Percentiles rank a stretch among this genome's conserved stretches.
These are phyloP conservation scores for Dascyllus trimaculatus DNA, from an alignment of 2,113 vertebrate genomes.

Conservation along the genomic window DNA sequence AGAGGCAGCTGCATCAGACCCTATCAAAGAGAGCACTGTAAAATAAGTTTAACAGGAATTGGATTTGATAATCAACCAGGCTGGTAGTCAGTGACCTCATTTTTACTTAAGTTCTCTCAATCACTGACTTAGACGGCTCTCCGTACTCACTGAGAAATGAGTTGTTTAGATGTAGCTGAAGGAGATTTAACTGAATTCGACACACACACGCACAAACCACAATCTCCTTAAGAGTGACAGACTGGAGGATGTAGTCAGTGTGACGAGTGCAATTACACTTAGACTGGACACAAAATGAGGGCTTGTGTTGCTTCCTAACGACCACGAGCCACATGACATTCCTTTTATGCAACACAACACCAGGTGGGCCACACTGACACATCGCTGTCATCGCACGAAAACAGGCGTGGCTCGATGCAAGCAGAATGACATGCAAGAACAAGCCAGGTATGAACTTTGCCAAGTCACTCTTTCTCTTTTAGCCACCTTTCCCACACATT, in stretches of 20 bases:
- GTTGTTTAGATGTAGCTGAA: not conserved
- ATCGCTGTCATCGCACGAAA: conserved; percentile 15
- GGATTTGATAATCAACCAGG: too few relatives aligned
- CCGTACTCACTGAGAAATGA: not conserved
- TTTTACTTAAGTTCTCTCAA: not conserved
- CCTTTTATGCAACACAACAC: conserved; percentile 53
- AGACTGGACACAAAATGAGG: conserved; percentile 9
- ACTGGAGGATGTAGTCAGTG: not conserved
- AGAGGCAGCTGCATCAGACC: too few relatives aligned
- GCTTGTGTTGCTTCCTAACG: conserved; percentile 17
- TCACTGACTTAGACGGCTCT: not conserved
- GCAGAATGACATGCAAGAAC: conserved; percentile 18
- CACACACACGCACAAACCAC: not conserved
- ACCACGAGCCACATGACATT: not conserved
- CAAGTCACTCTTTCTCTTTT: not conserved
- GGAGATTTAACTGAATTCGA: not conserved
- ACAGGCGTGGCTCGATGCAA: conserved; percentile 22
- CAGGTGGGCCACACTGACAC: not conserved
- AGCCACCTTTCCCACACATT: not conserved
- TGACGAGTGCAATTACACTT: not conserved
- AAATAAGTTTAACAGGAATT: too few relatives aligned
- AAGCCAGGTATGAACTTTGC: not conserved
- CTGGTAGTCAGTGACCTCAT: too few relatives aligned
- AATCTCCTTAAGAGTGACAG: not conserved
- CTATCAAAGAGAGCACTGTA: too few relatives aligned